These are phyloP conservation scores for Tokudaia muenninki DNA, from an alignment of 2,797 vertebrate species.

Conservation along the genomic window DNA sequence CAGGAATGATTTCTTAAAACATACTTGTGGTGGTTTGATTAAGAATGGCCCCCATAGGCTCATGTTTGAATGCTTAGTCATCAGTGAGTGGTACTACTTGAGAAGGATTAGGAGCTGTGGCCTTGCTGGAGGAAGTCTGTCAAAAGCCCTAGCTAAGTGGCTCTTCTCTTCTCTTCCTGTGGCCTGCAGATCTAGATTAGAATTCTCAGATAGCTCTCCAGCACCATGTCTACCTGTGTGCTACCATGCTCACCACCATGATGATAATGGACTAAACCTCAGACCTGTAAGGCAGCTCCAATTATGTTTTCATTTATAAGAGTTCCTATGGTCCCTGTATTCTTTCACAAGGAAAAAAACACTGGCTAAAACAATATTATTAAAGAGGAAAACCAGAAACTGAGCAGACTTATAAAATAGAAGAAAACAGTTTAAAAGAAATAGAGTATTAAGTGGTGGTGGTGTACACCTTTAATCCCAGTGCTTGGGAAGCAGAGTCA, in stretches of 20 bases:
- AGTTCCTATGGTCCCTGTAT: not conserved
- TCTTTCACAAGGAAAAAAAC: not conserved
- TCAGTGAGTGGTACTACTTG: not conserved
- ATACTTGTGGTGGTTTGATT: not conserved
- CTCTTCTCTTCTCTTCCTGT: not conserved
- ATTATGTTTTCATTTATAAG: not conserved
- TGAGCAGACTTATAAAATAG: not conserved
- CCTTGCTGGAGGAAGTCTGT: not conserved
- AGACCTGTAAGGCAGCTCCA: not conserved
- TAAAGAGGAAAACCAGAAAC: constrained; percentile 50
- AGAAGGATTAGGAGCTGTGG: not conserved
- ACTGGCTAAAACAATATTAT: not conserved
- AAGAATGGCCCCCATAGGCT: not conserved
- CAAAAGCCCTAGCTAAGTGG: not conserved
- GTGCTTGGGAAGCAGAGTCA: not conserved
- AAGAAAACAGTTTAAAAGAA: not conserved
- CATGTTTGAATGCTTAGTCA: not conserved
- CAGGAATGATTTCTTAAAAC: not conserved
- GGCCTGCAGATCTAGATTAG: not conserved
- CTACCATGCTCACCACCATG: not conserved
- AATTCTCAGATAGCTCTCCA: not conserved
- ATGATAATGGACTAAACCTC: not conserved
- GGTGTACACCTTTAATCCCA: not conserved
- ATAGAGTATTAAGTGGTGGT: not conserved
- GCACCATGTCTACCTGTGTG: not conserved